A percentile compares a stretch with the other conserved stretches of the same genome.
These are phyloP conservation scores for Kryptolebias ocellatus DNA, from an alignment of 2,797 vertebrate genomes.

Conservation along the genomic window DNA sequence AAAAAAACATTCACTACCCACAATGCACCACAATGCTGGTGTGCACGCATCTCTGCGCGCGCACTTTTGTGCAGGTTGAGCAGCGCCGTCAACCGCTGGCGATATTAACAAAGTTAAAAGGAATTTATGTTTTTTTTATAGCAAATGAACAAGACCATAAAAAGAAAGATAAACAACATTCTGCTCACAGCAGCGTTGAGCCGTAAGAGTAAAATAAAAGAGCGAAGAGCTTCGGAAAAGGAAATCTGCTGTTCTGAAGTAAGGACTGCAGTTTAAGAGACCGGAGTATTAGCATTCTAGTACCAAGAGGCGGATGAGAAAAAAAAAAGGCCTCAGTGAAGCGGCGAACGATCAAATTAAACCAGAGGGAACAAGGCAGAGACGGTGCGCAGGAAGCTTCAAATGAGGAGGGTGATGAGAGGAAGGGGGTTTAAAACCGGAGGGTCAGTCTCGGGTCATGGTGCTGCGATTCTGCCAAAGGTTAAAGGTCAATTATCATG, in stretches of 20 bases:
- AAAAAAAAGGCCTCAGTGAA: conserved; percentile 64
- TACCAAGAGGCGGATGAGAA: conserved; percentile 53
- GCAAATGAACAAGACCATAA: conserved; percentile 6
- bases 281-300: conserved; percentile 71
- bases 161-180: not conserved
- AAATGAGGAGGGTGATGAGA: conserved; percentile 45
- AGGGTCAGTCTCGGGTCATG: conserved; percentile 78
- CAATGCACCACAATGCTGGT: conserved; percentile 89
- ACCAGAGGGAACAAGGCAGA: conserved; percentile 68
- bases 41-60: conserved; percentile 54
- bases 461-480: conserved; percentile 82
- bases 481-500: conserved; percentile 79
- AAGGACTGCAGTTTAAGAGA: conserved; percentile 47
- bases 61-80: conserved; percentile 54
- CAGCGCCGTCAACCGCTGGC: conserved; percentile 65
- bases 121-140: conserved; percentile 28
- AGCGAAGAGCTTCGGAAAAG: conserved; percentile 32
- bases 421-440: conserved; percentile 55
- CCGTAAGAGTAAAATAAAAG: conserved; percentile 9
- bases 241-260: conserved; percentile 38
- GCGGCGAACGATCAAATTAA: conserved; percentile 54
- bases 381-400: conserved; percentile 73
- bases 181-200: not conserved
- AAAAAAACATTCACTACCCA: conserved; percentile 83
- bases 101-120: conserved; percentile 62